Conservation (phyloP, 2,113 vertebrate genomes). For the Prochilodus magdalenae region DNA sequence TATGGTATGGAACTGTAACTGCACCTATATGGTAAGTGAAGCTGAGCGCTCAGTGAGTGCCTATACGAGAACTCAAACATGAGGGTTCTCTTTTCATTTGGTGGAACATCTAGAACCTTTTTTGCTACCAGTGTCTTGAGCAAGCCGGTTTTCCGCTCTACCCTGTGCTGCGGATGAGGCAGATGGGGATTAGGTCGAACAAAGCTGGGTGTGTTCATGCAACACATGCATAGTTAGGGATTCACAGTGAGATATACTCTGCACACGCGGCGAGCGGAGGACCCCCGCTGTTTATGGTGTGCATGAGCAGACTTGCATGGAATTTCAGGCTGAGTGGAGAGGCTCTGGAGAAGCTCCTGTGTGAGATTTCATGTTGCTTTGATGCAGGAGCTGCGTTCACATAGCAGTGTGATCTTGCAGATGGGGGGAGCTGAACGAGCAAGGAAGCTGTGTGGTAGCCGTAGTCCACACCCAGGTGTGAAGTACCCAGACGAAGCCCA, state of each 20-base stretch:
- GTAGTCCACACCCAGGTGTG: constrained; percentile 32
- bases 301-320: constrained; percentile 53
- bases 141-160: too few species aligned
- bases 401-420: not conserved
- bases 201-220: too few species aligned
- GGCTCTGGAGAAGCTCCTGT: not conserved
- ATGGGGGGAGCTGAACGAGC: not conserved
- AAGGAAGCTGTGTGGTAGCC: not conserved
- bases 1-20: too few species aligned
- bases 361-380: constrained; percentile 22
- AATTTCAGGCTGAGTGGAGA: constrained; percentile 17
- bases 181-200: too few species aligned
- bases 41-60: too few species aligned
- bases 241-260: not conserved
- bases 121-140: not conserved
- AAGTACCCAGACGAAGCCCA: not conserved
- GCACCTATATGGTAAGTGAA: too few species aligned
- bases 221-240: too few species aligned
- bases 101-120: too few species aligned
- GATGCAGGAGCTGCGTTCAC: constrained; percentile 21
- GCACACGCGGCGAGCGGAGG: not conserved
- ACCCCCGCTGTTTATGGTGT: not conserved
- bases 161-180: too few species aligned
- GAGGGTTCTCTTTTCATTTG: too few species aligned
- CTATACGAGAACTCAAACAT: too few species aligned